Conservation (phyloP, 2,113 vertebrate species). For the Osmerus mordax region DNA sequence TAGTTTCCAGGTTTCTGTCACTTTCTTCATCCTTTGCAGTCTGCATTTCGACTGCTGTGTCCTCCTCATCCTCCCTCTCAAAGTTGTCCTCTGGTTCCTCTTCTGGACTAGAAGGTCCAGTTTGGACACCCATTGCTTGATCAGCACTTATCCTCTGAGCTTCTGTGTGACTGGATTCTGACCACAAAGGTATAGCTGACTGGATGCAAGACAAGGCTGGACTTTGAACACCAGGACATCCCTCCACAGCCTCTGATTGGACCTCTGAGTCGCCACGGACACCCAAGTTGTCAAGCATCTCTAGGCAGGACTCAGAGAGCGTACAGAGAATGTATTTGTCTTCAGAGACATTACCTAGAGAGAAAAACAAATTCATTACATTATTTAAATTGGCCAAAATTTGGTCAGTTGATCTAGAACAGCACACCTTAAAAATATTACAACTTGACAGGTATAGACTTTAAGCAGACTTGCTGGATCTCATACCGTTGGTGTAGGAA, state of each 20-base stretch:
- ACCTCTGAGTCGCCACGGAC: neutral
- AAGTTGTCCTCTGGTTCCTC: too few species aligned
- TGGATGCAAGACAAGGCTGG: neutral
- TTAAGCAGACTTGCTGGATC: neutral
- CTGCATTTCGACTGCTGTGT: too few species aligned
- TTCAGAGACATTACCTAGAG: neutral
- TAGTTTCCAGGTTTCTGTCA: neutral
- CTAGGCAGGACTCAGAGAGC: neutral
- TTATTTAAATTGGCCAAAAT: neutral
- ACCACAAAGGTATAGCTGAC: neutral
- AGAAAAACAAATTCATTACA: neutral
- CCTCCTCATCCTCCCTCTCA: too few species aligned
- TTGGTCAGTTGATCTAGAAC: neutral
- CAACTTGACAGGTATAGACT: neutral
- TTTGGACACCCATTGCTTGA: too few species aligned
- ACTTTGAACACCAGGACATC: neutral
- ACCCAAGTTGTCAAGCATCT: neutral
- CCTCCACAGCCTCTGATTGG: neutral
- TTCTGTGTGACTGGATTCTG: too few species aligned
- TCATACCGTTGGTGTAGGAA: constrained; percentile 15
- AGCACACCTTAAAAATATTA: neutral
- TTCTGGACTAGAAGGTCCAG: too few species aligned
- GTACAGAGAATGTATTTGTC: neutral
- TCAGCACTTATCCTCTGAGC: too few species aligned
- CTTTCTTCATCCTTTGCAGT: too few species aligned